phyloP scores from a whole-genome alignment of 1,140 invertebrate genomes.

The Drosophila prosaltans region DNA sequence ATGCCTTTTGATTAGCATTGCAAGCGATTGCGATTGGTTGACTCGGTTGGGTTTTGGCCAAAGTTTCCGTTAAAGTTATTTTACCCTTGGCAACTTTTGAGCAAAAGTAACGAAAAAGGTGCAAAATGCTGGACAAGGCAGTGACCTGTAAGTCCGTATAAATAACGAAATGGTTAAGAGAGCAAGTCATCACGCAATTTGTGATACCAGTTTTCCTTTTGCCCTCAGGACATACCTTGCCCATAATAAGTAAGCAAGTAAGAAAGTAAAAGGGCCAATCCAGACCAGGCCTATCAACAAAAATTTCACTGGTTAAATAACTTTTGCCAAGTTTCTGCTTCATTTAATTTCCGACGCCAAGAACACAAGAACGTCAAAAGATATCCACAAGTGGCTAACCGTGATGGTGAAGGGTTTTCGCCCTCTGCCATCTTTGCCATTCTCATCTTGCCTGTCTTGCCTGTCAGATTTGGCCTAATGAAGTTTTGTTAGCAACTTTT shows the following conservation, averaged over 20 bases:
- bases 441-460: slow-evolving; percentile 37
- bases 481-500: slow-evolving; percentile 65
- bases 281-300: slow-evolving; percentile 43
- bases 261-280: neutral
- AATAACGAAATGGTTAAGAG: neutral
- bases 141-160: slow-evolving; percentile 15
- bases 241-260: slow-evolving; percentile 36
- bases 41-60: slow-evolving; percentile 42
- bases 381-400: slow-evolving; percentile 71
- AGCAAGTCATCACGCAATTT: slow-evolving; percentile 13
- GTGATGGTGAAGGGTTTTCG: slow-evolving; percentile 39
- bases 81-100: slow-evolving; percentile 70
- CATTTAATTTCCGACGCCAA: slow-evolving; percentile 59
- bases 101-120: slow-evolving; percentile 37
- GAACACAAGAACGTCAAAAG: slow-evolving; percentile 24
- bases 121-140: slow-evolving; percentile 11
- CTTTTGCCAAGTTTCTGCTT: slow-evolving; percentile 65
- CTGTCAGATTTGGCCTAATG: slow-evolving; percentile 69
- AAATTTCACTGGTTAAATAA: slow-evolving; percentile 49
- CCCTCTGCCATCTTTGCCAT: slow-evolving; percentile 2
- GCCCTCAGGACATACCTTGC: slow-evolving; percentile 6
- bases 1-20: slow-evolving; percentile 64
- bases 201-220: neutral
- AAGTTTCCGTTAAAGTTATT: slow-evolving; percentile 71
- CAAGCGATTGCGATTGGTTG: slow-evolving; percentile 39